phyloP scores from a whole-genome alignment of 92 coral and sea anemone genomes.

The Palythoa caribaeorum region DNA sequence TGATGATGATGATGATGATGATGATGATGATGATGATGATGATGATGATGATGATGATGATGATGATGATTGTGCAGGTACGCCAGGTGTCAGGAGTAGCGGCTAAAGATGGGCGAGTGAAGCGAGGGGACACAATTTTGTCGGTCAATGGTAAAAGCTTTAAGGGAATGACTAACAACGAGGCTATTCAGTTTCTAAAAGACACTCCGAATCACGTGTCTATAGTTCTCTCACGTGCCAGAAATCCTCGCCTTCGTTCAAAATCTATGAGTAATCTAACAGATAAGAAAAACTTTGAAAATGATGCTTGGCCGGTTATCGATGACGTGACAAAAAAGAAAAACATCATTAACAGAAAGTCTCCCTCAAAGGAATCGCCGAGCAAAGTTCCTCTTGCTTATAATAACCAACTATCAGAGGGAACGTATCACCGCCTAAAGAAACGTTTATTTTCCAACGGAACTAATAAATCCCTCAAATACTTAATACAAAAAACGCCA shows the following conservation, averaged over 20 bases:
- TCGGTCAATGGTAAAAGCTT: conserved; percentile 87
- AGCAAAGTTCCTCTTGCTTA: conserved; percentile 74
- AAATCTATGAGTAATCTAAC: conserved; percentile 62
- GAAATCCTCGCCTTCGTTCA: conserved; percentile 59
- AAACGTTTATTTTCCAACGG: conserved; percentile 80
- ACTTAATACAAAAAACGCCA: conserved; percentile 72
- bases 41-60: no score
- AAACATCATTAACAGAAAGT: conserved; percentile 49
- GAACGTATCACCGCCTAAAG: conserved; percentile 79
- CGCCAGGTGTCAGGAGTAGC: conserved; percentile 86
- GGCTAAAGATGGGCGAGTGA: conserved; percentile 88
- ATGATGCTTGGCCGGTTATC: conserved; percentile 93
- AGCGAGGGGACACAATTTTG: conserved; percentile 84
- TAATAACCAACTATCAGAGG: conserved; percentile 57
- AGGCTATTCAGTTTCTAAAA: conserved; percentile 76
- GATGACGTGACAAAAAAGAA: conserved; percentile 74
- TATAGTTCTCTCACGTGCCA: conserved; percentile 85
- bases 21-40: no score
- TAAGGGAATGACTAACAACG: conserved; percentile 78
- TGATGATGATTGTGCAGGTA: conserved; percentile 53
- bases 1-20: no score
- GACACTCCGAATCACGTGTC: conserved; percentile 82
- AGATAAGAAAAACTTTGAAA: conserved; percentile 67
- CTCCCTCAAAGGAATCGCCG: conserved; percentile 52
- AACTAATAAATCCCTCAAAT: conserved; percentile 73